Evolutionary conservation across 2,888 invertebrate species (phyloP), one percentile per base, ranked within the genome.

Genomic region (Acrobeloides nanus): DNA sequence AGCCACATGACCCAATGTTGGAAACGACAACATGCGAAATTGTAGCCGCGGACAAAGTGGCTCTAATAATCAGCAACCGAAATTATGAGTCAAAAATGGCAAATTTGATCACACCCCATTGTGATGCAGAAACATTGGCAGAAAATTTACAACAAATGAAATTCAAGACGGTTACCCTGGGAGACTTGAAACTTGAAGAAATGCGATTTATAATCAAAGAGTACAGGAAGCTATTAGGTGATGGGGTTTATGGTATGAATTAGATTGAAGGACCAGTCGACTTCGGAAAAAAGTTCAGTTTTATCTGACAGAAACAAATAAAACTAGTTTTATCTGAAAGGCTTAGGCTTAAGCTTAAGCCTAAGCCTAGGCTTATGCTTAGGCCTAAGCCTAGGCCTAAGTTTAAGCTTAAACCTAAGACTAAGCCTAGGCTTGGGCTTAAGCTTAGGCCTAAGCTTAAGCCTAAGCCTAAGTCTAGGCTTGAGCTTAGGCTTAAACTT

Each of bases 111-210:
- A 73, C 73, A 2, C 73, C 73, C 45, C 55, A 68, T 61, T 67
- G 70, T 53, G 75, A 76, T 55, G 68, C 76, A 8, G 71, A 67
- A 40, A 65, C 72, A 5, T 60, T 77, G 26, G 68, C 75, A 4
- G 68, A 72, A 29, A 51, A 41, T 7, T 48, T 70, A 32, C 59
- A 68, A 48, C 50, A 66, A 47, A 50, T 77, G 51, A 63, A 74
- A 37, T 77, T 76, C 60, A 76, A 76, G 62, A 77, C 77, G 25
- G 74, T 77, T 6, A 74, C 76, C 1, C 57, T 77, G 15, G 63
- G 76, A 3, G 76, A 77, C 60, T 57, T 77, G 50, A 75, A 74
- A 3, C 63, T 75, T 25, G 59, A 59, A 4, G 77, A 77, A 51
- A 76, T 76, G 73, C 59, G 67, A 31, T 66, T 68, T 41, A 73